Evolutionary conservation across 1,140 invertebrate genomes (phyloP), one percentile per base, ranked within the genome.

Genomic region (Andricus grossulariae): DNA sequence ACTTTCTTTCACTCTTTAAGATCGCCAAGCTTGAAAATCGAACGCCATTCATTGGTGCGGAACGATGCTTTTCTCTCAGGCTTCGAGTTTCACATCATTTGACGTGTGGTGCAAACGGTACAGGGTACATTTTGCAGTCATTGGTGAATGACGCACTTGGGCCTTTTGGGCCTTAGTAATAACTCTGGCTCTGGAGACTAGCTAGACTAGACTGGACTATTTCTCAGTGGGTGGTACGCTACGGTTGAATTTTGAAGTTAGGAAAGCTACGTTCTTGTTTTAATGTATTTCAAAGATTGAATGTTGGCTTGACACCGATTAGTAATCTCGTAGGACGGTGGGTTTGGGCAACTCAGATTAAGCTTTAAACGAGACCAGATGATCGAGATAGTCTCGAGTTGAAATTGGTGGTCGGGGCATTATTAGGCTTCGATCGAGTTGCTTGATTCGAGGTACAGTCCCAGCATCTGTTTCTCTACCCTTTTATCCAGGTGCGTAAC

Each of bases 341-440:
- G 21, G 12, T 66, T 66, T 39, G 21, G 12, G 32, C 7, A 16
- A 60, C 13, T 13, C 4, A 32, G 32, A 39, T 39, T 66, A 39
- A n/a, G n/a, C 15, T 66, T 66, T 66, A n/a, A 66, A 66, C 25
- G 60, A 25, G 21, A 60, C 19, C 60, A 25, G n/a, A 66, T 66
- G 39, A 39, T 66, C 15, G 32, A 25, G 21, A 25, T 45, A 45
- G 39, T 45, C 39, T 45, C 39, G 39, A 45, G 39, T 45, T 45
- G 39, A 45, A 45, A 45, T 45, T 45, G 39, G 39, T 45, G 39
- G 39, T 45, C 39, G 39, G 39, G 39, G 39, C 39, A 45, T 45
- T 11, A 45, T 45, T 11, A 45, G 39, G 39, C 39, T 45, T 45
- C 7, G 39, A 45, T 45, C 39, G 39, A 45, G 39, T 45, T 45